Evolutionary conservation across 2,113 vertebrate genomes (phyloP).

Genomic region (Anthoscopus minutus): DNA sequence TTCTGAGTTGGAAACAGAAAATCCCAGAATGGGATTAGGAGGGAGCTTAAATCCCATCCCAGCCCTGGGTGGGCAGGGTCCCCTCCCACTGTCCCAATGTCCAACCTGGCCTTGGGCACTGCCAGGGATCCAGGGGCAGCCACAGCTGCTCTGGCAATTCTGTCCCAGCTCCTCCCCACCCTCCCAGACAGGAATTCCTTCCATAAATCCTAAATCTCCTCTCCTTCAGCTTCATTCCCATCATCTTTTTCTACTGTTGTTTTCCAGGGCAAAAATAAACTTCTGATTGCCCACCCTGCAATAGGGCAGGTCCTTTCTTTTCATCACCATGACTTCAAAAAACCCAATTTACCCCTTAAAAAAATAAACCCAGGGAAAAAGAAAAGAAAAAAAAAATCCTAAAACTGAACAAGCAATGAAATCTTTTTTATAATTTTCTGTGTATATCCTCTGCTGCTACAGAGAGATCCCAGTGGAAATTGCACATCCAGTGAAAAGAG

Average conservation of each 20-base stretch:
- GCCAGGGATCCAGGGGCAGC: background rate
- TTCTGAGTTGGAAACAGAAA: background rate
- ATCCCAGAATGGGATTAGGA: background rate
- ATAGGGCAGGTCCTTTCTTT: background rate
- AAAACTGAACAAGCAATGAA: background rate
- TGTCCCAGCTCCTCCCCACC: rapidly evolving
- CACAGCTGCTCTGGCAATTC: background rate
- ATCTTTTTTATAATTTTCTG: background rate
- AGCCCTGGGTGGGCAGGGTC: background rate
- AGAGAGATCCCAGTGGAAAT: background rate
- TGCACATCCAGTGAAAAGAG: background rate
- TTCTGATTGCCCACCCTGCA: background rate
- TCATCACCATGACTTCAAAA: background rate
- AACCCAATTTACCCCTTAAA: rapidly evolving
- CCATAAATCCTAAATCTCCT: background rate
- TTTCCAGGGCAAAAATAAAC: background rate
- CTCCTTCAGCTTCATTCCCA: background rate
- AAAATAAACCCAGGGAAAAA: background rate
- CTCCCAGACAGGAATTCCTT: background rate
- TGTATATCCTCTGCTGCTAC: background rate
- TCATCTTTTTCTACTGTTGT: rapidly evolving
- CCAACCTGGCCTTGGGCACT: background rate
- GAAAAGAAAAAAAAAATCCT: background rate
- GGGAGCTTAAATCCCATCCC: rapidly evolving
- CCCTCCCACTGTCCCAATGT: background rate